phyloP scores from a whole-genome alignment of 2,797 vertebrate genomes.

The Rhinatrema bivittatum region DNA sequence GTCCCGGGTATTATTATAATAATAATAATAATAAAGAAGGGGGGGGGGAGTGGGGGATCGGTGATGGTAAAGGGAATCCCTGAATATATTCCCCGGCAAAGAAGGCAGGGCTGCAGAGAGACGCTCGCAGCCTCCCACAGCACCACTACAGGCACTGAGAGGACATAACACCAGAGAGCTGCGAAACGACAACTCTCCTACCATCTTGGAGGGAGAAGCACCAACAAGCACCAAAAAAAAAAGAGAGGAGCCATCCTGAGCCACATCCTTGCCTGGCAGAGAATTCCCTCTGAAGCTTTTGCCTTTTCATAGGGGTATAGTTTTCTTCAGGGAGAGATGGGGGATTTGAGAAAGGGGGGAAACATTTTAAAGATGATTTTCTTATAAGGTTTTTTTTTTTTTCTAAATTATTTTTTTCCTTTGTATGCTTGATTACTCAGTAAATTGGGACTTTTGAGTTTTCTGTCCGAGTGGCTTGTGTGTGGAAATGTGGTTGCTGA shows the following conservation, averaged over 20 bases:
- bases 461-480: no score
- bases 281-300: no score
- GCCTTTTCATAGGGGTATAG: no score
- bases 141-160: slow-evolving; percentile 97
- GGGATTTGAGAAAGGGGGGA: slow-evolving; percentile 4
- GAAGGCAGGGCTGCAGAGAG: slow-evolving; percentile 87
- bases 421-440: no score
- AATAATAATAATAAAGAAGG: slow-evolving; percentile 27
- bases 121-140: slow-evolving; percentile 90
- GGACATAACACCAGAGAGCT: slow-evolving; percentile 91
- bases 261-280: no score
- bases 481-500: no score
- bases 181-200: slow-evolving; percentile 95
- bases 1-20: slow-evolving; percentile 22
- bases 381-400: slow-evolving; percentile 33
- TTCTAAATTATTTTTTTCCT: no score
- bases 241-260: no score
- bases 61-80: slow-evolving; percentile 71
- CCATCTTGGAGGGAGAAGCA: slow-evolving; percentile 88
- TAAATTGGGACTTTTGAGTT: no score
- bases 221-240: no score
- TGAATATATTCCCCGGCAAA: slow-evolving; percentile 84
- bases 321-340: no score
- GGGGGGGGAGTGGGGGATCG: slow-evolving; percentile 58
- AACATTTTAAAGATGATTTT: slow-evolving; percentile 34